A percentile compares a stretch with the other conserved stretches of the same genome.
phyloP scores from a whole-genome alignment of 2,888 invertebrate species.

The Mayetiola destructor region DNA sequence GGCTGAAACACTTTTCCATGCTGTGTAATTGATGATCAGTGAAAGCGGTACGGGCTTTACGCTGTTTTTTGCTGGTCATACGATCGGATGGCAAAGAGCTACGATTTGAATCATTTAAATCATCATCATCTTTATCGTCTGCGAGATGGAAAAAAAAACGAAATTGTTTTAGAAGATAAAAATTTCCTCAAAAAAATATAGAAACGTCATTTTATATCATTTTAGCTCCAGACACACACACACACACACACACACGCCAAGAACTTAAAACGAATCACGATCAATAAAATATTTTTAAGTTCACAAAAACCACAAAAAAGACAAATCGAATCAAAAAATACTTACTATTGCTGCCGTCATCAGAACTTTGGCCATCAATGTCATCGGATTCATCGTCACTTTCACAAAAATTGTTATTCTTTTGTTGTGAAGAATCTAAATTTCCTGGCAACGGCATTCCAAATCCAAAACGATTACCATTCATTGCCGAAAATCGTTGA shows the following conservation, averaged over 20 bases:
- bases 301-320: neutral
- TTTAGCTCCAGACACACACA: too few relatives aligned
- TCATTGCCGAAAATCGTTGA: slow-evolving; percentile 5
- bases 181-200: too few relatives aligned
- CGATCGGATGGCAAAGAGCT: slow-evolving; percentile 30
- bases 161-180: too few relatives aligned
- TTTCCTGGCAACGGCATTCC: neutral
- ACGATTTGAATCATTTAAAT: slow-evolving; percentile 11
- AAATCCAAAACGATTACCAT: neutral
- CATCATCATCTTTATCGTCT: slow-evolving; percentile 4
- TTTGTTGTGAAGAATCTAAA: neutral
- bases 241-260: too few relatives aligned
- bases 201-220: too few relatives aligned
- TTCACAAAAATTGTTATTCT: neutral
- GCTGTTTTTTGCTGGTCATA: slow-evolving; percentile 60
- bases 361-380: neutral
- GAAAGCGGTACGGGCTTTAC: slow-evolving; percentile 95
- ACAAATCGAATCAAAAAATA: neutral
- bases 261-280: too few relatives aligned
- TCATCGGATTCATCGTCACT: slow-evolving; percentile 2
- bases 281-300: too few relatives aligned
- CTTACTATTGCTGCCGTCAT: slow-evolving; percentile 10
- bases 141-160: neutral
- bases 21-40: slow-evolving; percentile 96
- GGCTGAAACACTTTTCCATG: slow-evolving; percentile 90